phyloP scores from a whole-genome alignment of 2,113 vertebrate species.

The Etheostoma spectabile region DNA sequence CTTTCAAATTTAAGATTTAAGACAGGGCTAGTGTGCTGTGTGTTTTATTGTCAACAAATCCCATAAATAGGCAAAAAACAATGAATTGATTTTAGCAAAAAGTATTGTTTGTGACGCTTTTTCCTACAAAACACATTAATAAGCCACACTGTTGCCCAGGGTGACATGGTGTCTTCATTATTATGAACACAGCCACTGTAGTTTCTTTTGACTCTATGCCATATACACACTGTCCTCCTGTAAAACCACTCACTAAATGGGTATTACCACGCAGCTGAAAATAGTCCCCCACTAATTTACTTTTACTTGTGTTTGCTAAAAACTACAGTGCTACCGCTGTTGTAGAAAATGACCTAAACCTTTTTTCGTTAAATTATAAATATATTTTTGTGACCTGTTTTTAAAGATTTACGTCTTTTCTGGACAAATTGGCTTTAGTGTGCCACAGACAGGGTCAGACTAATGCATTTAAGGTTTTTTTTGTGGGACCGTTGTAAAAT shows the following conservation, averaged over 20 bases:
- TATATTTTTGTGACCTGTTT: constrained; percentile 8
- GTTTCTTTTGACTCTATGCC: background rate
- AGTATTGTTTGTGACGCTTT: background rate
- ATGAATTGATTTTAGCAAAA: background rate
- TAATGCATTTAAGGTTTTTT: background rate
- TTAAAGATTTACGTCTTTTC: background rate
- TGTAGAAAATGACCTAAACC: background rate
- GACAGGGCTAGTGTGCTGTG: background rate
- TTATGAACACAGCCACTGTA: background rate
- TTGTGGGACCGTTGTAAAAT: background rate
- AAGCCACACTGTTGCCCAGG: no score
- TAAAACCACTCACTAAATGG: background rate
- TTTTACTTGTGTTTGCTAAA: constrained; percentile 1
- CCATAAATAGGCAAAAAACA: constrained; percentile 4
- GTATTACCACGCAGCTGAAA: background rate
- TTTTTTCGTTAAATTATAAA: background rate
- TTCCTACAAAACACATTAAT: background rate
- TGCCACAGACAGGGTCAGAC: background rate
- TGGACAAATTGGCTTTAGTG: background rate
- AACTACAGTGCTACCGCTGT: background rate
- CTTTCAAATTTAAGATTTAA: background rate
- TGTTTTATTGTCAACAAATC: background rate
- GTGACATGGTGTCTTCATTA: background rate
- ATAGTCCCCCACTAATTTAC: background rate
- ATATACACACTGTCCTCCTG: background rate